phyloP scores from a whole-genome alignment of 1,140 invertebrate genomes.

The Phenacoccus solenopsis region DNA sequence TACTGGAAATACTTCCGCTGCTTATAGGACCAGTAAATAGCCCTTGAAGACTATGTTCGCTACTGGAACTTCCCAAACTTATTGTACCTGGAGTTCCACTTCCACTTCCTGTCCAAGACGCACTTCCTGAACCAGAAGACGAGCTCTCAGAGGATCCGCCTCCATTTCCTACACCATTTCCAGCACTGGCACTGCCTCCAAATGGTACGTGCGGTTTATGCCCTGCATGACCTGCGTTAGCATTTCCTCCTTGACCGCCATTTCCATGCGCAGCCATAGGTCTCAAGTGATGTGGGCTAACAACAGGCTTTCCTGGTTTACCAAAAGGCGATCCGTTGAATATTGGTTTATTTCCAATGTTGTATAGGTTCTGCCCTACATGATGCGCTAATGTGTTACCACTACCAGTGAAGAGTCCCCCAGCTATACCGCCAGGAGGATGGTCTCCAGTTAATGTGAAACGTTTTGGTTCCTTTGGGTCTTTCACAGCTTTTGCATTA shows the following conservation, averaged over 20 bases:
- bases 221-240: neutral
- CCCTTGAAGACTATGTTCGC: no score
- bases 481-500: neutral
- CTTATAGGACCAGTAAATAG: no score
- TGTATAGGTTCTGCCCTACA: conserved; percentile 5
- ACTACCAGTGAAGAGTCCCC: neutral
- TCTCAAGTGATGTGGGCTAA: conserved; percentile 4
- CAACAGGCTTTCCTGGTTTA: neutral
- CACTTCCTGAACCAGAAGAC: neutral
- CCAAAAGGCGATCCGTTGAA: conserved; percentile 8
- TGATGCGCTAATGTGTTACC: neutral
- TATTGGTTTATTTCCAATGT: conserved; percentile 3
- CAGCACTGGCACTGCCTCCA: neutral
- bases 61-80: neutral
- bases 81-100: neutral
- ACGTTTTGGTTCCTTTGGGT: neutral
- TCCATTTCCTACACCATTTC: neutral
- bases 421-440: neutral
- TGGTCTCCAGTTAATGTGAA: neutral
- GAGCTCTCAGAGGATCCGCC: neutral
- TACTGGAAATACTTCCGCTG: neutral
- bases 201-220: neutral
- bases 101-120: neutral
- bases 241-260: neutral
- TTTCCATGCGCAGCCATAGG: neutral